Base-by-base conservation (phyloP, 2,888 invertebrate species). In the Amblyjoppa proteus region DNA sequence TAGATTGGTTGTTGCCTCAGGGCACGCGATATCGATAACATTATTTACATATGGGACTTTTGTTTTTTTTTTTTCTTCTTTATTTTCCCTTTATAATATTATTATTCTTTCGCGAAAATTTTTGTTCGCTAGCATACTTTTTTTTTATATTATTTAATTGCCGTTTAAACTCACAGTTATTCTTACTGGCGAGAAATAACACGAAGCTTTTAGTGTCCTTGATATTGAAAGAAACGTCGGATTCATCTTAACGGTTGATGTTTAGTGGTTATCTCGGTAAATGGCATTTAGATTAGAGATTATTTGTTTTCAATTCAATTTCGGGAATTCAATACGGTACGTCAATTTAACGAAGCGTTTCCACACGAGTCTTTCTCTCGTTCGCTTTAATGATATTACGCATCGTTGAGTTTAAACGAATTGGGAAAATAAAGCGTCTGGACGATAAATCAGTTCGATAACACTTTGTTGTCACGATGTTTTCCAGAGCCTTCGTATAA, bases 311-410 rank as follows among this genome's bases (percentile, higher is more conserved):
- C 9, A n/a, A 13, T 81, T 20, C 0, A 68, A 76, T 0, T 38
- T 53, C 1, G 16, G 41, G 13, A 68, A 68, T 53, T 51, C 51
- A 49, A 75, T 76, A 66, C 66, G 73, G 28, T 82, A 74, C 28
- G 85, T 85, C 85, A 77, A 85, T 85, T 85, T 85, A 20, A 80
- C 34, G 64, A 31, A 85, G 45, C 71, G 66, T 83, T 85, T 85
- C 49, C 68, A 73, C 25, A 75, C 85, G 56, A 31, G 45, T 76
- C 41, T 69, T 70, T 13, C 58, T 34, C 64, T 70, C 75, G 85
- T 73, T 68, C 58, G 83, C 73, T 83, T 73, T 45, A n/a, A 81
- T 41, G 28, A 75, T 71, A 68, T 56, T 66, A 71, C 45, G 68
- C 34, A 56, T 51, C 66, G 25, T 61, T 64, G 38, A 28, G n/a